These are phyloP conservation scores for Ambastaia sidthimunki DNA, from an alignment of 2,797 vertebrate genomes.

Conservation along the genomic window DNA sequence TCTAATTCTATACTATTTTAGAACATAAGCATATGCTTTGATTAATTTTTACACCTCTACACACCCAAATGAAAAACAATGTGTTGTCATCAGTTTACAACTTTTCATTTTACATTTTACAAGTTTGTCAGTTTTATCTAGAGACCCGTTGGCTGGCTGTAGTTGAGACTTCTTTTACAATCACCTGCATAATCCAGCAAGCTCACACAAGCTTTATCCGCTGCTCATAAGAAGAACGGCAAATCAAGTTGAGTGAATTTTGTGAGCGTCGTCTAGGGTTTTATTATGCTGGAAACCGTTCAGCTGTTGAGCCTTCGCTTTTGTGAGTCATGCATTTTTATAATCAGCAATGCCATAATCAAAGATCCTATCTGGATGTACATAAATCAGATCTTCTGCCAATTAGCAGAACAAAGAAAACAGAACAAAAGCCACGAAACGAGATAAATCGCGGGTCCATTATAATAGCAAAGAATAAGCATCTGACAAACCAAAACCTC, in stretches of 20 bases:
- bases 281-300: slow-evolving; percentile 34
- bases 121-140: neutral
- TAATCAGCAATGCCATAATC: slow-evolving; percentile 46
- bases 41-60: too few relatives aligned
- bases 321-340: slow-evolving; percentile 42
- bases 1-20: too few relatives aligned
- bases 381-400: slow-evolving; percentile 48
- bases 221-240: slow-evolving; percentile 1
- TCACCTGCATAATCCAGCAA: slow-evolving; percentile 6
- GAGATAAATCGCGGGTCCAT: slow-evolving; percentile 52
- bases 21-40: too few relatives aligned
- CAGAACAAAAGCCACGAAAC: slow-evolving; percentile 13
- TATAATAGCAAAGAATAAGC: slow-evolving; percentile 42
- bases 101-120: neutral
- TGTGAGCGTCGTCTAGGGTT: neutral
- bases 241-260: slow-evolving; percentile 4
- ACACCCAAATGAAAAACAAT: too few relatives aligned
- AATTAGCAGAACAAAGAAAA: slow-evolving; percentile 55
- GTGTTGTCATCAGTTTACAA: too few relatives aligned
- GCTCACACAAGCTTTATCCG: too few relatives aligned
- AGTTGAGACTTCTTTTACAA: neutral
- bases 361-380: slow-evolving; percentile 17
- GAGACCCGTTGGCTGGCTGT: too few relatives aligned
- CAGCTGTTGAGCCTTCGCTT: slow-evolving; percentile 28
- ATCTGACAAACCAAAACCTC: slow-evolving; percentile 55